Evolutionary conservation across 1,140 invertebrate genomes (phyloP).

Genomic region (Popillia japonica): DNA sequence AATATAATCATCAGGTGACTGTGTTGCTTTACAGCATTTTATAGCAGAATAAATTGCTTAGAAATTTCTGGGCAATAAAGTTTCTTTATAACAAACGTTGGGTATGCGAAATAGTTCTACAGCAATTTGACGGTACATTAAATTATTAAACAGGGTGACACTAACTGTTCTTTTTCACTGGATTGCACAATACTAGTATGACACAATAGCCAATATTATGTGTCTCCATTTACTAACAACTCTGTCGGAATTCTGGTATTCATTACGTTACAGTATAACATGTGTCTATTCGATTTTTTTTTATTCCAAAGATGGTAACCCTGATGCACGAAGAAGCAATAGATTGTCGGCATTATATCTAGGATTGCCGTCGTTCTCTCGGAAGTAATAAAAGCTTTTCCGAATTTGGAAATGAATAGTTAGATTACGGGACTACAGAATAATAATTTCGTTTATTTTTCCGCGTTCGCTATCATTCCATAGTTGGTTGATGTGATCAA

Average conservation of each 20-base stretch:
- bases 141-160: too few species aligned
- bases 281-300: neutral
- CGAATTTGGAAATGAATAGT: slow-evolving; percentile 10
- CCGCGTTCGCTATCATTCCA: neutral
- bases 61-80: too few species aligned
- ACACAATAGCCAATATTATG: too few species aligned
- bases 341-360: neutral
- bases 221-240: neutral
- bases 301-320: neutral
- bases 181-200: too few species aligned
- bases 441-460: slow-evolving; percentile 13
- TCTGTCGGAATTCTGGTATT: neutral
- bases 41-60: too few species aligned
- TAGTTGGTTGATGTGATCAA: neutral
- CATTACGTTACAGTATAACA: neutral
- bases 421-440: slow-evolving; percentile 4
- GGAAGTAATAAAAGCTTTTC: slow-evolving; percentile 11
- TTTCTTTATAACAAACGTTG: too few species aligned
- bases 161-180: too few species aligned
- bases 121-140: too few species aligned
- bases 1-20: too few species aligned
- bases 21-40: too few species aligned
- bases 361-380: neutral
- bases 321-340: slow-evolving; percentile 4
- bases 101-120: too few species aligned